Evolutionary conservation across 2,797 vertebrate genomes (phyloP).

Genomic region (Hylomyscus alleni): DNA sequence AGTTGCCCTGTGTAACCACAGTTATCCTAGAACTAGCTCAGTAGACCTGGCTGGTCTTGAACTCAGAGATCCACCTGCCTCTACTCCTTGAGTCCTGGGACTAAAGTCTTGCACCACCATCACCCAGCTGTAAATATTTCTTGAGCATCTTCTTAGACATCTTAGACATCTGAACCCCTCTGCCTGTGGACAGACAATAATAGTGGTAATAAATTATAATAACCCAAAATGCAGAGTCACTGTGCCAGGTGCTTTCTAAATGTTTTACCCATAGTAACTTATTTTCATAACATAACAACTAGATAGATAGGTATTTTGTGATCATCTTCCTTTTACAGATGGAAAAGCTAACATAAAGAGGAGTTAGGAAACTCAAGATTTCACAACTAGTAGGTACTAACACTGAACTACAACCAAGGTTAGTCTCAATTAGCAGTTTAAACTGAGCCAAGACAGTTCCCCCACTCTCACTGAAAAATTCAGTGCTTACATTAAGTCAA

Average conservation of each 20-base stretch:
- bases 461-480: not conserved
- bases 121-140: not conserved
- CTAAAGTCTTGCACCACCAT: not conserved
- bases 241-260: not conserved
- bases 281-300: not conserved
- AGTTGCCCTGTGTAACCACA: not conserved
- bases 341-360: conserved; percentile 18
- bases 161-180: not conserved
- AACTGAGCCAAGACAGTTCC: not conserved
- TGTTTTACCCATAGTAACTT: not conserved
- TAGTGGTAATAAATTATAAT: not conserved
- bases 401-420: not conserved
- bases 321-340: not conserved
- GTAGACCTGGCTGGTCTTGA: not conserved
- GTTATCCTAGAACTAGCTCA: not conserved
- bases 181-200: not conserved
- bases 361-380: not conserved
- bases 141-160: not conserved
- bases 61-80: not conserved
- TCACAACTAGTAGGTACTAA: not conserved
- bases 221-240: not conserved
- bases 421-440: not conserved
- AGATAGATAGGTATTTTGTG: not conserved
- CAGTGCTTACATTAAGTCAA: not conserved
- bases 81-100: not conserved